Conservation (phyloP, 2,797 vertebrate species). For the Chaetophractus vellerosus region DNA sequence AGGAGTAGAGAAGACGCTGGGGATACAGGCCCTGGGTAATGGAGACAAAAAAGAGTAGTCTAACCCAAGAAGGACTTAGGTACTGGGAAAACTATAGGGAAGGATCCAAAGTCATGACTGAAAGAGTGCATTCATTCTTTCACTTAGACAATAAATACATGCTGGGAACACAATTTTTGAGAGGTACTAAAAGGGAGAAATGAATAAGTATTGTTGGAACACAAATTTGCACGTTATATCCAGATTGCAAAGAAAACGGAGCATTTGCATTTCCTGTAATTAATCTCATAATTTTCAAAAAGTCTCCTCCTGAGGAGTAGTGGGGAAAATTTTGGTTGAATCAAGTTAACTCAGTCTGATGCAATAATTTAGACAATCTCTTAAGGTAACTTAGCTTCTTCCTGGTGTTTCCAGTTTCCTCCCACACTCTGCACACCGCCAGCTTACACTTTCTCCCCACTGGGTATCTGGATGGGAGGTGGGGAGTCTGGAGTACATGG, state of each 20-base stretch:
- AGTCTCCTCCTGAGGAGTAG: neutral
- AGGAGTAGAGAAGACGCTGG: neutral
- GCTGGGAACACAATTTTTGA: neutral
- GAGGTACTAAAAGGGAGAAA: neutral
- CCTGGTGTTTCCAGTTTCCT: neutral
- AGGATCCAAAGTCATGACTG: neutral
- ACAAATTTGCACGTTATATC: neutral
- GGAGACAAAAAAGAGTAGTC: neutral
- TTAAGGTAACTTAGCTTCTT: neutral
- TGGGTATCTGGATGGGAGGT: neutral
- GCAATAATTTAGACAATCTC: neutral
- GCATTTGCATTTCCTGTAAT: neutral
- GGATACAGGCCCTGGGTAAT: neutral
- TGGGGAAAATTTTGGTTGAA: slow-evolving; percentile 5
- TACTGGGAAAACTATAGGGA: neutral
- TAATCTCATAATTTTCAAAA: slow-evolving; percentile 16
- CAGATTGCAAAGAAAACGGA: slow-evolving; percentile 54
- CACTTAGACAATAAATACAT: neutral
- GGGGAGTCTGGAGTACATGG: neutral
- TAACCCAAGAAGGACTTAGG: neutral
- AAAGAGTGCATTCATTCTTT: neutral
- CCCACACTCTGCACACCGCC: neutral
- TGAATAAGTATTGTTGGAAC: neutral
- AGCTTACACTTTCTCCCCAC: neutral
- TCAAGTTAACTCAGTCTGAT: neutral